phyloP scores from a whole-genome alignment of 1,140 invertebrate genomes.

The Physella acuta region DNA sequence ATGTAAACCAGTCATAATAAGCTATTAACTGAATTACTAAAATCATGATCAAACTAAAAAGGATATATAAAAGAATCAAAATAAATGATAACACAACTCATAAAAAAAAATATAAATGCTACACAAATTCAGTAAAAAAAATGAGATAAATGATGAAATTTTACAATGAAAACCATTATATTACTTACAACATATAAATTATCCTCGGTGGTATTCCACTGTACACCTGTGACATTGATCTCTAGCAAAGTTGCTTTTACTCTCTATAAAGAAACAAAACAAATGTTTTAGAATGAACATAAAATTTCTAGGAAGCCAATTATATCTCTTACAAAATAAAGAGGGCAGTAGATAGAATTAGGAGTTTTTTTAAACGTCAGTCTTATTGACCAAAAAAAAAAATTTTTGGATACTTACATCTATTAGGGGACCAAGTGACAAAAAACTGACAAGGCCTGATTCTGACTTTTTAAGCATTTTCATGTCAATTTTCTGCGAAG shows the following conservation, averaged over 20 bases:
- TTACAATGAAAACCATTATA: background rate
- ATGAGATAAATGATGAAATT: background rate
- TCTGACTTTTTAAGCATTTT: too few relatives aligned
- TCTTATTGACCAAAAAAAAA: too few relatives aligned
- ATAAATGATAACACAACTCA: background rate
- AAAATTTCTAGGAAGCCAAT: background rate
- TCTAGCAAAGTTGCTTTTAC: background rate
- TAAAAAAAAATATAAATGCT: background rate
- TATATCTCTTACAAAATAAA: background rate
- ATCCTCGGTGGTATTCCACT: conserved; percentile 7
- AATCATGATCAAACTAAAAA: background rate
- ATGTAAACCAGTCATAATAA: background rate
- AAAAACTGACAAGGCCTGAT: background rate
- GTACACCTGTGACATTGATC: background rate
- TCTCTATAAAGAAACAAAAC: background rate
- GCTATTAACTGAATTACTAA: background rate
- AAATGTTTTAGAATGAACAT: background rate
- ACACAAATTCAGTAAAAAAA: background rate
- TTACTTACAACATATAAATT: background rate
- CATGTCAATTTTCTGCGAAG: background rate
- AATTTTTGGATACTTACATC: background rate
- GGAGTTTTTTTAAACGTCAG: background rate
- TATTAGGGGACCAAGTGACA: background rate
- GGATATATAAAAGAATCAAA: background rate
- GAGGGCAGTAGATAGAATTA: background rate